These are phyloP conservation scores for Bos indicus DNA, from an alignment of 2,113 vertebrate species.

Conservation along the genomic window DNA sequence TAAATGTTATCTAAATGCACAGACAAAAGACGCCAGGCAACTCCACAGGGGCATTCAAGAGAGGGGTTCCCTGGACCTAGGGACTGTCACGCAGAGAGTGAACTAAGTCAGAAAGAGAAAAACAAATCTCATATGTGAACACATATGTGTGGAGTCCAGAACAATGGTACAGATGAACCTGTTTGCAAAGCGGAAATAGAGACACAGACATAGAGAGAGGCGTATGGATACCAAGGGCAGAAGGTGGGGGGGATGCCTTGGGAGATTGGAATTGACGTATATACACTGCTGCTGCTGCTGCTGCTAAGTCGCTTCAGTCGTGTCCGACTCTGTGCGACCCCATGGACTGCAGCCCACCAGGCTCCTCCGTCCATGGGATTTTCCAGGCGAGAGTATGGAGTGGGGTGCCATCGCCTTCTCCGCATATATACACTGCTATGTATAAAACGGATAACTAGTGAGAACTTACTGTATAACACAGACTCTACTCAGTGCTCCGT, in stretches of 20 bases:
- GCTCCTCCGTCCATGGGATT: too few relatives aligned
- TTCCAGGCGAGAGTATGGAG: too few relatives aligned
- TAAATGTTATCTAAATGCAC: conserved; percentile 56
- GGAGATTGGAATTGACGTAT: not conserved
- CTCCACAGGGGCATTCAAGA: not conserved
- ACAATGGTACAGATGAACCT: not conserved
- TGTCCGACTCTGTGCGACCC: too few relatives aligned
- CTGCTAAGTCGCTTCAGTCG: too few relatives aligned
- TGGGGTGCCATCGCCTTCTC: too few relatives aligned
- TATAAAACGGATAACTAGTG: not conserved
- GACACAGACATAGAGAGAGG: not conserved
- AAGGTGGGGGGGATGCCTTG: not conserved
- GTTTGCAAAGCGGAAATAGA: not conserved
- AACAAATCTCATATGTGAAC: not conserved
- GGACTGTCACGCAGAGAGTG: not conserved
- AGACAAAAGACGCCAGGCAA: not conserved
- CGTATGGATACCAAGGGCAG: not conserved
- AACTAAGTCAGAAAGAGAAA: not conserved
- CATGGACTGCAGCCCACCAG: too few relatives aligned
- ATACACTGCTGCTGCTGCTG: too few relatives aligned
- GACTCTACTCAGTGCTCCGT: not conserved
- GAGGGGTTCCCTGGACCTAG: not conserved
- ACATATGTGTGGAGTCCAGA: not conserved
- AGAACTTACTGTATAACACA: not conserved
- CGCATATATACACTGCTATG: not conserved